phyloP scores from a whole-genome alignment of 2,797 vertebrate genomes.

The Artibeus jamaicensis region DNA sequence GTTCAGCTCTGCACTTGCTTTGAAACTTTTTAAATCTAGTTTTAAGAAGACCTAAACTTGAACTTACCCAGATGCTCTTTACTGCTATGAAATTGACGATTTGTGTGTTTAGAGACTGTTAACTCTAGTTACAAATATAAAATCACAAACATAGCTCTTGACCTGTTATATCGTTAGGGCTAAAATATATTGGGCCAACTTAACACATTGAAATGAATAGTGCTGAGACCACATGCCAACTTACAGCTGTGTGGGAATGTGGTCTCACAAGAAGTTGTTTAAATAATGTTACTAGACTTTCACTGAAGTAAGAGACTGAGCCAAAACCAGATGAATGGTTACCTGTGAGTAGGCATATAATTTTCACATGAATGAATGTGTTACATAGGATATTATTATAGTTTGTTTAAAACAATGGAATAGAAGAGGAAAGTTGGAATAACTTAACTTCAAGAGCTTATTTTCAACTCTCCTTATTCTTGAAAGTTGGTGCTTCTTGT shows the following conservation, averaged over 20 bases:
- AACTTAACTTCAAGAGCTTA: background rate
- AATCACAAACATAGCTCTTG: background rate
- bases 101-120: background rate
- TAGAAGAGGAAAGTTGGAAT: background rate
- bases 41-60: background rate
- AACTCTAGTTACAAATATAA: background rate
- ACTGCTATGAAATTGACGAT: background rate
- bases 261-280: background rate
- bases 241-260: background rate
- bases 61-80: background rate
- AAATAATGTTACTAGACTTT: background rate
- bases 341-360: background rate
- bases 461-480: background rate
- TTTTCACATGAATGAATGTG: background rate
- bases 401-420: background rate
- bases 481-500: background rate
- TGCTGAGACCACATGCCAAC: background rate
- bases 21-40: background rate
- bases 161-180: background rate
- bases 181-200: background rate
- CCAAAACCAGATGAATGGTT: background rate
- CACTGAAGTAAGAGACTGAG: background rate
- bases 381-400: background rate
- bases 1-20: background rate
- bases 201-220: background rate